Conservation (phyloP, 2,797 vertebrate species). For the Hydrolagus colliei region DNA sequence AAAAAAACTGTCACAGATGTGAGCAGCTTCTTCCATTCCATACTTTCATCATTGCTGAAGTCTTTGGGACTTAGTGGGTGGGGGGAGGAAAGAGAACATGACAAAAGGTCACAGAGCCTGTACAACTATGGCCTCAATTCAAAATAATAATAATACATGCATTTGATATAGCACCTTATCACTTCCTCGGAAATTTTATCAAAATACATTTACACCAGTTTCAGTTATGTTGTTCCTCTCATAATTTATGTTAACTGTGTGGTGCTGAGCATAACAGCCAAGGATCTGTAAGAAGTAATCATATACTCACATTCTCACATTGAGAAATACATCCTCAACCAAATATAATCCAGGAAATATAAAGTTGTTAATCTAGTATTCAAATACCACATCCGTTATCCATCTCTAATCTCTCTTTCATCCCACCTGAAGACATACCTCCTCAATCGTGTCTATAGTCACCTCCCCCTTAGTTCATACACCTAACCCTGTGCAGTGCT, state of each 20-base stretch:
- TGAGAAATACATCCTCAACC: background rate
- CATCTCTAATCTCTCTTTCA: too few species aligned
- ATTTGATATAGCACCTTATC: too few species aligned
- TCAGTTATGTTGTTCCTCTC: too few species aligned
- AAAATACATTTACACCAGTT: slow-evolving; percentile 32
- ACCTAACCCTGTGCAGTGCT: too few species aligned
- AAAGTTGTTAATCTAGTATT: background rate
- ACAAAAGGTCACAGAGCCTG: slow-evolving; percentile 37
- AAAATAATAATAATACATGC: background rate
- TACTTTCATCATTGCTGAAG: slow-evolving; percentile 37
- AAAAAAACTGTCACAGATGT: slow-evolving; percentile 37
- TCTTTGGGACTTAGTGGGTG: slow-evolving; percentile 32
- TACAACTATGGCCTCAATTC: slow-evolving; percentile 34
- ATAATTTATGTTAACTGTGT: too few species aligned
- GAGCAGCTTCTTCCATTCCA: slow-evolving; percentile 42
- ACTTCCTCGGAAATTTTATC: too few species aligned
- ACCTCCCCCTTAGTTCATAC: too few species aligned
- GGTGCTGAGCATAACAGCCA: too few species aligned
- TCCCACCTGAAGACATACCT: too few species aligned
- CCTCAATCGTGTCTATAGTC: too few species aligned
- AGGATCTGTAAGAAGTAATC: too few species aligned
- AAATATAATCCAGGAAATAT: background rate
- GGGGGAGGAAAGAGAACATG: background rate
- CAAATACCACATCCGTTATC: background rate
- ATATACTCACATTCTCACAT: too few species aligned